phyloP scores from a whole-genome alignment of 2,797 vertebrate genomes.

The Pangasius macronema region DNA sequence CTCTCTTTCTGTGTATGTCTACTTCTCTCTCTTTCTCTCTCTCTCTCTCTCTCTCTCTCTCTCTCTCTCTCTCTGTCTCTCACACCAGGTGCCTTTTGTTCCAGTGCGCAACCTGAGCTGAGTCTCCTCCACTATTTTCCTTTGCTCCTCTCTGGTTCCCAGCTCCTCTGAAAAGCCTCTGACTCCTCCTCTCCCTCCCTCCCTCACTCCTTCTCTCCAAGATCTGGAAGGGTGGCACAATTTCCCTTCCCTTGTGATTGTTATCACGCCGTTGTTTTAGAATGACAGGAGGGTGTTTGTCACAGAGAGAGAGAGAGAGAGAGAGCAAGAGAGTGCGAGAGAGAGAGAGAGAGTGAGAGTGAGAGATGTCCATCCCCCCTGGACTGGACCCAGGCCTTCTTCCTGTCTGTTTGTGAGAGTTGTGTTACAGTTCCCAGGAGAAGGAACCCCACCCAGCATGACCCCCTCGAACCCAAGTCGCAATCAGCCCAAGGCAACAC shows the following conservation, averaged over 20 bases:
- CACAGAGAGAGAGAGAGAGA: background rate
- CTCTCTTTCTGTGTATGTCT: constrained; percentile 46
- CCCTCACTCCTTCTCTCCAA: constrained; percentile 6
- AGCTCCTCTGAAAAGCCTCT: constrained; percentile 49
- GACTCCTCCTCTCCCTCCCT: constrained; percentile 39
- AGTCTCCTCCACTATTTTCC: constrained; percentile 37
- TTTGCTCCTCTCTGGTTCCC: constrained; percentile 51
- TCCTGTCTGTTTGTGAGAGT: constrained; percentile 67
- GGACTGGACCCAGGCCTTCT: constrained; percentile 37
- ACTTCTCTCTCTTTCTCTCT: constrained; percentile 41
- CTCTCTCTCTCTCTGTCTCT: constrained; percentile 51
- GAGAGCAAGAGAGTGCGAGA: background rate
- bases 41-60: constrained; percentile 40
- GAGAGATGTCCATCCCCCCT: constrained; percentile 23
- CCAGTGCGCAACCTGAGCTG: constrained; percentile 57
- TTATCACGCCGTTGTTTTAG: constrained; percentile 52
- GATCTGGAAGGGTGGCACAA: constrained; percentile 70
- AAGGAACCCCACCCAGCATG: constrained; percentile 56
- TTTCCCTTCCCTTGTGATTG: constrained; percentile 72
- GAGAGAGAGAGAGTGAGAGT: background rate
- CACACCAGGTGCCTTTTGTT: constrained; percentile 63
- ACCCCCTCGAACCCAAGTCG: background rate
- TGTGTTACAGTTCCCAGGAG: constrained; percentile 59
- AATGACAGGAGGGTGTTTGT: constrained; percentile 28
- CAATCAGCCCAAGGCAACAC: constrained; percentile 43